phyloP scores from a whole-genome alignment of 1,140 invertebrate genomes.

The Drosophila arizonae region DNA sequence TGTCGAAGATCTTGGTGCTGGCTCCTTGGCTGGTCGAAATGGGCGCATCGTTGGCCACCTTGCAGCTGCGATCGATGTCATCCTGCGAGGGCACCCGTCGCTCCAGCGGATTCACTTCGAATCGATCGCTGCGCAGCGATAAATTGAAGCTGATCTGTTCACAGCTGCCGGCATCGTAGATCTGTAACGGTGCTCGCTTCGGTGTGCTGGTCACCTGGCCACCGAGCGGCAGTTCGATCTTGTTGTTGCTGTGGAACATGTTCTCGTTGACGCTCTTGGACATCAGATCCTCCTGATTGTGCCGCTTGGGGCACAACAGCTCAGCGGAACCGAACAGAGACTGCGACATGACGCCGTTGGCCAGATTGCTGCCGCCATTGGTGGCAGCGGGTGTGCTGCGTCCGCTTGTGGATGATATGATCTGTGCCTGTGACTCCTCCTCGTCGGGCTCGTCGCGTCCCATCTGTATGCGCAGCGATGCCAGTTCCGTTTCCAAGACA shows the following conservation, averaged over 20 bases:
- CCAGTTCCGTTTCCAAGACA: slow-evolving; percentile 67
- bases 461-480: slow-evolving; percentile 58
- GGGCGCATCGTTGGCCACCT: slow-evolving; percentile 91
- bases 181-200: slow-evolving; percentile 66
- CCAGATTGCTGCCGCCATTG: slow-evolving; percentile 45
- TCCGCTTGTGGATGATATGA: neutral
- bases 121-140: slow-evolving; percentile 82
- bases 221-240: slow-evolving; percentile 65
- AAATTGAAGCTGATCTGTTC: slow-evolving; percentile 77
- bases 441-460: slow-evolving; percentile 45
- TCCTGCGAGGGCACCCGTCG: slow-evolving; percentile 88
- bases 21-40: slow-evolving; percentile 86
- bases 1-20: slow-evolving; percentile 92
- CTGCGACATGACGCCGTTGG: slow-evolving; percentile 80
- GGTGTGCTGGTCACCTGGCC: slow-evolving; percentile 65
- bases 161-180: slow-evolving; percentile 62
- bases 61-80: slow-evolving; percentile 93
- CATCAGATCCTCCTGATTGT: slow-evolving; percentile 84
- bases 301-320: slow-evolving; percentile 70
- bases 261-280: slow-evolving; percentile 86
- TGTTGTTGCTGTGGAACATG: slow-evolving; percentile 83
- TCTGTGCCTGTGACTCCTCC: slow-evolving; percentile 34
- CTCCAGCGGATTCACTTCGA: slow-evolving; percentile 84
- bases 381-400: slow-evolving; percentile 19
- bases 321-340: slow-evolving; percentile 80